Base-by-base conservation (phyloP, 64 coral and sea anemone species). In the Dendronephthya gigantea region DNA sequence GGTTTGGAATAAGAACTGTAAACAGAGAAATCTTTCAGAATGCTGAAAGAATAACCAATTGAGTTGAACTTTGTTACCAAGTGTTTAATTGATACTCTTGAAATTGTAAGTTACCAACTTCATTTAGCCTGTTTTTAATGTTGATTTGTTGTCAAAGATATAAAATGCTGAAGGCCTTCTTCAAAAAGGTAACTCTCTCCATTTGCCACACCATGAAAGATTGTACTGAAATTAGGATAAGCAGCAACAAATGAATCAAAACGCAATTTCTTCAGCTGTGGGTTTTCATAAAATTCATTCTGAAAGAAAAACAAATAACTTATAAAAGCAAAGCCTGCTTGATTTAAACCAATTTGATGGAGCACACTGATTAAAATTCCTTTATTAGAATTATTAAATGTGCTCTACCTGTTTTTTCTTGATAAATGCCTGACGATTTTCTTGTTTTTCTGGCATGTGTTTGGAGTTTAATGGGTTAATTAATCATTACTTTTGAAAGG, bases 281-380 rank as follows among this genome's bases (percentile, higher is more conserved):
- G 51, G 40, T 83, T 83, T 47, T 43, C 88, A 89, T 40, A 15
- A 17, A 84, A 23, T 23, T 23, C 25, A 62, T 56, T 56, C 22
- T 40, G 81, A 89, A 52, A 79, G 70, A 40, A 82, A 79, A 65
- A 88, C 37, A 50, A 89, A 69, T 32, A 82, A 68, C 81, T 89
- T 83, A 2, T 83, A 58, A 83, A 41, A 65, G n/a, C n/a, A n/a
- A n/a, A n/a, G n/a, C n/a, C 82, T 89, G 82, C 40, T 35, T 81
- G 84, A 29, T 84, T 30, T 68, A 41, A 49, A 70, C 65, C 7
- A 62, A 62, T n/a, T 27, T n/a, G n/a, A n/a, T n/a, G n/a, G n/a
- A n/a, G n/a, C n/a, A n/a, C n/a, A n/a, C n/a, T n/a, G n/a, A n/a
- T n/a, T n/a, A n/a, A n/a, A n/a, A n/a, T n/a, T n/a, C n/a, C n/a